These are phyloP conservation scores for Enteromius thamalakanensis DNA, from an alignment of 2,797 vertebrate genomes.

Conservation along the genomic window DNA sequence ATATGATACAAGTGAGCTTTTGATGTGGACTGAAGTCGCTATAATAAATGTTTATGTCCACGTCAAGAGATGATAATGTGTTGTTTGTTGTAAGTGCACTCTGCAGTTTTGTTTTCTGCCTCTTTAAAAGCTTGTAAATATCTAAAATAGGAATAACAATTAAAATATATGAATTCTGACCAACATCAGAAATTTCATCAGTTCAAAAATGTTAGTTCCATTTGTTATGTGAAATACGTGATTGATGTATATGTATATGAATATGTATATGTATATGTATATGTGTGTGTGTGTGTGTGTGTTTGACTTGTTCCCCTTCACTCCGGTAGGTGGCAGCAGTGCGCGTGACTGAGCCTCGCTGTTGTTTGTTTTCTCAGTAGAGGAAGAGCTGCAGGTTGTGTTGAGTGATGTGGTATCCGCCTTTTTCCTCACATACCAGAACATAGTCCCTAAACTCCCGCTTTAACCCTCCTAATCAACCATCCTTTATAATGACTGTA, in stretches of 20 bases:
- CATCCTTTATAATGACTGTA: neutral
- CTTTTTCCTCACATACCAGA: slow-evolving; percentile 6
- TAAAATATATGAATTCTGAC: no score
- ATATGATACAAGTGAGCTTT: no score
- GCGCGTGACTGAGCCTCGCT: neutral
- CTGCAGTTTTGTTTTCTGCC: neutral
- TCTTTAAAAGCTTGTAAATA: no score
- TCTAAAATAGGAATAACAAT: no score
- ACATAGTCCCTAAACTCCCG: neutral
- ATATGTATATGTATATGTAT: no score
- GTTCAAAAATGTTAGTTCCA: no score
- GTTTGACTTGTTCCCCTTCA: no score
- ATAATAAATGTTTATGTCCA: neutral
- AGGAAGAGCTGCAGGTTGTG: slow-evolving; percentile 29
- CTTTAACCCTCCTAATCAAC: neutral
- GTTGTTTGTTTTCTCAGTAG: neutral
- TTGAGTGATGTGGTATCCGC: slow-evolving; percentile 41
- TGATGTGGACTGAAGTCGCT: no score
- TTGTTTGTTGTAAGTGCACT: neutral
- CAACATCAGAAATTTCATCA: no score
- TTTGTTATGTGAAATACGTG: no score
- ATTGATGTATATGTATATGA: no score
- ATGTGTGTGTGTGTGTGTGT: no score
- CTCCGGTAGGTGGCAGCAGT: neutral
- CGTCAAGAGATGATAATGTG: neutral